Conservation (phyloP, 1,140 invertebrate species). For the Drosophila athabasca region DNA sequence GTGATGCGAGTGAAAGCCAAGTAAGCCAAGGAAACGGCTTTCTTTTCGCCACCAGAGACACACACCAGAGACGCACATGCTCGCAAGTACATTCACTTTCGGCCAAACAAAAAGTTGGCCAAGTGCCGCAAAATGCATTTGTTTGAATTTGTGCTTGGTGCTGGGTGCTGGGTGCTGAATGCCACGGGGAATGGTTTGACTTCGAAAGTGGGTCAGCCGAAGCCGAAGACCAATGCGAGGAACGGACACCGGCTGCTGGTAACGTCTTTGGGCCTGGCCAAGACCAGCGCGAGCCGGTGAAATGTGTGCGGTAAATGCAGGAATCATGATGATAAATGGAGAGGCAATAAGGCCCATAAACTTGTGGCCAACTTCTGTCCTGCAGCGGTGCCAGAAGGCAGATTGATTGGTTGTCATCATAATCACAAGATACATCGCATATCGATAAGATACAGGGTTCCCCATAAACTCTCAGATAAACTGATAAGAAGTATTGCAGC, state of each 20-base stretch:
- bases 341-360: slow-evolving; percentile 38
- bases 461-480: background rate
- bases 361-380: slow-evolving; percentile 19
- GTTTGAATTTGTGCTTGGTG: slow-evolving; percentile 65
- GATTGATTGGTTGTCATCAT: background rate
- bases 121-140: slow-evolving; percentile 70
- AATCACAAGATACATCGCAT: background rate
- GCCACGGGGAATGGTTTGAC: slow-evolving; percentile 23
- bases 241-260: slow-evolving; percentile 16
- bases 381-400: background rate
- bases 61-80: slow-evolving; percentile 16
- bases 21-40: slow-evolving; percentile 50
- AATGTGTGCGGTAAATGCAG: slow-evolving; percentile 66
- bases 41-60: slow-evolving; percentile 47
- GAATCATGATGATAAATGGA: slow-evolving; percentile 73
- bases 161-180: slow-evolving; percentile 39
- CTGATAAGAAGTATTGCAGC: slow-evolving; percentile 39
- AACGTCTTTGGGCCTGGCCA: slow-evolving; percentile 31
- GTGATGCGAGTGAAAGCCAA: slow-evolving; percentile 53
- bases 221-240: slow-evolving; percentile 18
- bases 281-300: slow-evolving; percentile 48
- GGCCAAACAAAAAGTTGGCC: slow-evolving; percentile 56
- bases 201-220: slow-evolving; percentile 61
- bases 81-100: slow-evolving; percentile 35
- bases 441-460: too few species aligned